Conservation (phyloP, 2,888 invertebrate genomes). For the Chalcosyrphus nemorum region DNA sequence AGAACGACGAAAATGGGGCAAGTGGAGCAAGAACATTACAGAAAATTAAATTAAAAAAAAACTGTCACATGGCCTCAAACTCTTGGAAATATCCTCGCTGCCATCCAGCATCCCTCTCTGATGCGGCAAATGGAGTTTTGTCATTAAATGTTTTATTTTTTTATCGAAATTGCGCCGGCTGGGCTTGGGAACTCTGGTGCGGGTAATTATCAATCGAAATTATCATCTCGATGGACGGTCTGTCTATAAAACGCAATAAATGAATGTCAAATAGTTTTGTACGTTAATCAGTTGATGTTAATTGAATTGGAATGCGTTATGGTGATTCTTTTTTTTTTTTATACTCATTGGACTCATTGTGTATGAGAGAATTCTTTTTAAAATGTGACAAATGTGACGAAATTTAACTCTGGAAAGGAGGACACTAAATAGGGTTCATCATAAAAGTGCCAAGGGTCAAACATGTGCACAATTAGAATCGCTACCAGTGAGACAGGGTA, state of each 20-base stretch:
- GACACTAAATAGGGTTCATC: no score
- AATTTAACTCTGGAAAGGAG: no score
- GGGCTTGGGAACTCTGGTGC: not conserved
- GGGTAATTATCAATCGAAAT: slow-evolving; percentile 51
- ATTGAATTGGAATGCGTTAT: slow-evolving; percentile 51
- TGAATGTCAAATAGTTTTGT: slow-evolving; percentile 38
- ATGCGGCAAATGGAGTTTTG: slow-evolving; percentile 56
- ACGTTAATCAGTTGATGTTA: slow-evolving; percentile 54
- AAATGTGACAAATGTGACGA: no score
- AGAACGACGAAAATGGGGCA: not conserved
- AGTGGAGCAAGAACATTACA: slow-evolving; percentile 18
- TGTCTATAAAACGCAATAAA: slow-evolving; percentile 47
- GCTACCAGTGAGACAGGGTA: no score
- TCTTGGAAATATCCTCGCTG: slow-evolving; percentile 10
- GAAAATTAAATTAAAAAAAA: slow-evolving; percentile 65
- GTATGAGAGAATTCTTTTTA: no score
- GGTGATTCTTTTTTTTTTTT: not conserved
- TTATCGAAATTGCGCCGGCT: not conserved
- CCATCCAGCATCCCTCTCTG: not conserved
- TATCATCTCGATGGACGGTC: slow-evolving; percentile 48
- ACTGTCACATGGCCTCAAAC: slow-evolving; percentile 67
- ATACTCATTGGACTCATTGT: no score
- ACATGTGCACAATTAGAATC: no score
- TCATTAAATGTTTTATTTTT: slow-evolving; percentile 50
- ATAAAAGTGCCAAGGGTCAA: no score